Percentiles rank a stretch among this genome's conserved stretches.
Conservation (phyloP, 2,888 invertebrate species). For the Erebia ligea region DNA sequence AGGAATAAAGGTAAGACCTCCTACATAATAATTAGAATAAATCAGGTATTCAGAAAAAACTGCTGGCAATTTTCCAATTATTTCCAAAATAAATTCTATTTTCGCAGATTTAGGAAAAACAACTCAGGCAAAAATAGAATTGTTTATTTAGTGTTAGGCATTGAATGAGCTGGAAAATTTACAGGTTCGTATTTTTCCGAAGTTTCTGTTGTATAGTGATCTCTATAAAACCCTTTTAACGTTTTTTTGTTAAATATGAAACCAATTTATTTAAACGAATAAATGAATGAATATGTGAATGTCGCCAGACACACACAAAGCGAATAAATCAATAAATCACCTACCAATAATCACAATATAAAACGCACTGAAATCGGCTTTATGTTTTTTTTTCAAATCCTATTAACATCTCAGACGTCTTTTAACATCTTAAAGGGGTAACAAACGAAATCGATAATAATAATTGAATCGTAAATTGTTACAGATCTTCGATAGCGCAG, state of each 20-base stretch:
- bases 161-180: conserved; percentile 2
- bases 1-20: too few relatives aligned
- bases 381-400: neutral
- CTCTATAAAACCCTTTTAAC: neutral
- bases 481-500: conserved; percentile 13
- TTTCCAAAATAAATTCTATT: conserved; percentile 11
- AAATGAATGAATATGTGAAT: too few relatives aligned
- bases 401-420: neutral
- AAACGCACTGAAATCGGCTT: neutral
- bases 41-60: neutral
- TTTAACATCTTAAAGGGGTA: neutral
- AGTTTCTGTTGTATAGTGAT: neutral
- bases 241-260: too few relatives aligned
- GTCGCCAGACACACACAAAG: neutral
- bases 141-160: conserved; percentile 16
- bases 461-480: neutral
- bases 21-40: too few relatives aligned
- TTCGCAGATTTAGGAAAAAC: conserved; percentile 11
- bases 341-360: too few relatives aligned
- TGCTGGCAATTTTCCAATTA: conserved; percentile 10
- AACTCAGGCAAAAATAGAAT: neutral
- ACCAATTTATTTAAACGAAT: too few relatives aligned
- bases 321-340: neutral
- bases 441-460: conserved; percentile 5
- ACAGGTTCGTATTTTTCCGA: neutral